Conservation (phyloP, 2,888 invertebrate species). For the Agrochola macilenta region DNA sequence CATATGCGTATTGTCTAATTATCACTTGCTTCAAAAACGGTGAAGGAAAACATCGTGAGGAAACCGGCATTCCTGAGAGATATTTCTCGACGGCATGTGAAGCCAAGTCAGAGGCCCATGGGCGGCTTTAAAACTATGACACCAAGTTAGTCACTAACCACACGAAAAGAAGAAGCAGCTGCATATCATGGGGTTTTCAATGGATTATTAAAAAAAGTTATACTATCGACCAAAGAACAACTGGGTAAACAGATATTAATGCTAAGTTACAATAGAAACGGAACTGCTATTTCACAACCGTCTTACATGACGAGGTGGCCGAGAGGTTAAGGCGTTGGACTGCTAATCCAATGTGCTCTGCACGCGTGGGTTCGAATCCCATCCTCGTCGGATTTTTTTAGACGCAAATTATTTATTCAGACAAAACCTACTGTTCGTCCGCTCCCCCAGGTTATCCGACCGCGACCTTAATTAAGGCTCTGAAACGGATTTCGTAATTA, state of each 20-base stretch:
- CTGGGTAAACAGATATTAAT: conserved; percentile 52
- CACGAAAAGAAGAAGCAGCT: conserved; percentile 51
- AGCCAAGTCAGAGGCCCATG: too few relatives aligned
- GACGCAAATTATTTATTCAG: conserved; percentile 26
- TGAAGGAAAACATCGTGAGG: too few relatives aligned
- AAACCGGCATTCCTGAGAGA: too few relatives aligned
- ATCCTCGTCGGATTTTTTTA: conserved; percentile 91
- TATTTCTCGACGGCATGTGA: too few relatives aligned
- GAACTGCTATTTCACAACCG: conserved; percentile 16
- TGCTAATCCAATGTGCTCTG: conserved; percentile 97
- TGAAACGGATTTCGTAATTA: conserved; percentile 60
- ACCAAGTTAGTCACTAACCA: too few relatives aligned
- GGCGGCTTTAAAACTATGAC: too few relatives aligned
- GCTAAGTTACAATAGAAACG: conserved; percentile 27
- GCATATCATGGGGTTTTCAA: conserved; percentile 67
- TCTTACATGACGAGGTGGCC: conserved; percentile 93
- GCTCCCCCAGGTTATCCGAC: conserved; percentile 32
- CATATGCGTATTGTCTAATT: too few relatives aligned
- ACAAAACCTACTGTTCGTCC: conserved; percentile 11
- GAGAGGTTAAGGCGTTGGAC: conserved; percentile 96
- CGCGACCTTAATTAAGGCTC: conserved; percentile 61
- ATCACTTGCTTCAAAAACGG: too few relatives aligned
- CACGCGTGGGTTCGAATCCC: conserved; percentile 96
- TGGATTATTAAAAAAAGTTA: conserved; percentile 66
- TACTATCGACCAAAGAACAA: conserved; percentile 43